Conservation (phyloP, 2,888 invertebrate species). For the Drosophila nr. perissopoda region DNA sequence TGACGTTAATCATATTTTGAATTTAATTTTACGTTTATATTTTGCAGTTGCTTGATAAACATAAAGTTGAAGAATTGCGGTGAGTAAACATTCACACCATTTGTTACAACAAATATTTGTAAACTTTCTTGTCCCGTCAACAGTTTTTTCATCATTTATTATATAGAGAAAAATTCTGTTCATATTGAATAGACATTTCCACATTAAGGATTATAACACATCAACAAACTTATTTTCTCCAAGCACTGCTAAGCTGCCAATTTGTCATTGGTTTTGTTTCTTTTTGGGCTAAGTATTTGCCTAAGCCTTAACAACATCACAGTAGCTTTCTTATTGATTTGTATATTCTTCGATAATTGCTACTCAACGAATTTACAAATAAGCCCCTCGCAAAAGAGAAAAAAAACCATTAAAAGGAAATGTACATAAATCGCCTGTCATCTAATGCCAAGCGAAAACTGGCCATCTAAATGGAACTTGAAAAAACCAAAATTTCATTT, state of each 20-base stretch:
- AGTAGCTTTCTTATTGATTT: conserved; percentile 5
- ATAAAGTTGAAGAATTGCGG: background rate
- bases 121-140: background rate
- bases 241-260: background rate
- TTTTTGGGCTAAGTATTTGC: background rate
- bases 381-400: background rate
- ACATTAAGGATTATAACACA: background rate
- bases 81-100: background rate
- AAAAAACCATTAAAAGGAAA: conserved; percentile 13
- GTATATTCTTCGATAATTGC: conserved; percentile 10
- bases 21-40: background rate
- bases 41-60: background rate
- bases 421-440: conserved; percentile 45
- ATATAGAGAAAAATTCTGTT: background rate
- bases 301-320: conserved; percentile 3
- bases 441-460: conserved; percentile 13
- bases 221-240: background rate
- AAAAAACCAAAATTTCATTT: conserved; percentile 42
- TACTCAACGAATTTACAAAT: conserved; percentile 9
- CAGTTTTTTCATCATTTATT: background rate
- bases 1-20: background rate
- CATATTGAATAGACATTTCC: background rate
- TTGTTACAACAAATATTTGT: background rate
- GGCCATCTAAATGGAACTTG: conserved; percentile 22
- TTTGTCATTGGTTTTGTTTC: conserved; percentile 1